A percentile compares a stretch with the other conserved stretches of the same genome.
These are phyloP conservation scores for Tolypeutes matacus DNA, from an alignment of 2,797 vertebrate species.

Conservation along the genomic window DNA sequence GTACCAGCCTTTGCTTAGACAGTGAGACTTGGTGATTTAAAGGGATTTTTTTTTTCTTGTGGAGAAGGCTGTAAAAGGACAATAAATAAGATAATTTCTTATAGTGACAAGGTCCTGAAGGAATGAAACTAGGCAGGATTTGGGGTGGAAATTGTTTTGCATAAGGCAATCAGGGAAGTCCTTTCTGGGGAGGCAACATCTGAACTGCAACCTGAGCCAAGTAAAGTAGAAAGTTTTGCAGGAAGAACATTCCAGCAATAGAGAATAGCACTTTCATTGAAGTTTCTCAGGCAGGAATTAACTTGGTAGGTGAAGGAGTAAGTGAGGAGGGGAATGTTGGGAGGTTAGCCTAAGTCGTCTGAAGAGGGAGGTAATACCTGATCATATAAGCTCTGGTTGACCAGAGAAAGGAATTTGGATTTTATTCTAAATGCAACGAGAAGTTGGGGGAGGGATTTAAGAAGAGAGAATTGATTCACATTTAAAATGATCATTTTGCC, in stretches of 20 bases:
- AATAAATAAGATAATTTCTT: constrained; percentile 25
- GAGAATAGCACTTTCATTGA: background rate
- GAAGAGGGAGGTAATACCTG: background rate
- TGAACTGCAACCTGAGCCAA: background rate
- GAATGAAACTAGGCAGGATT: background rate
- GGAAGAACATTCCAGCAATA: background rate
- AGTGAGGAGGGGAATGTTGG: background rate
- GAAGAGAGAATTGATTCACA: background rate
- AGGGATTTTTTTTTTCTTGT: background rate
- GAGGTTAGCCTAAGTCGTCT: background rate
- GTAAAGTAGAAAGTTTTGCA: background rate
- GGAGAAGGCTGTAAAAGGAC: background rate
- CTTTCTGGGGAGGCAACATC: background rate
- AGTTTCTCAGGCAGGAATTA: background rate
- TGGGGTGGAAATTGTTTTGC: background rate
- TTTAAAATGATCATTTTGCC: background rate
- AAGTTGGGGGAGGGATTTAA: background rate
- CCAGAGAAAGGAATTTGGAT: background rate
- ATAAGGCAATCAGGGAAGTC: background rate
- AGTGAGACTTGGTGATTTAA: background rate
- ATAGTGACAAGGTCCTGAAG: background rate
- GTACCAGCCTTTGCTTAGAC: background rate
- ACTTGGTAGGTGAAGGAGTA: background rate
- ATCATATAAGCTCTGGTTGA: background rate
- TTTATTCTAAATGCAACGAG: background rate